phyloP scores from a whole-genome alignment of 2,113 vertebrate genomes.

The Periophthalmodon schlosseri region DNA sequence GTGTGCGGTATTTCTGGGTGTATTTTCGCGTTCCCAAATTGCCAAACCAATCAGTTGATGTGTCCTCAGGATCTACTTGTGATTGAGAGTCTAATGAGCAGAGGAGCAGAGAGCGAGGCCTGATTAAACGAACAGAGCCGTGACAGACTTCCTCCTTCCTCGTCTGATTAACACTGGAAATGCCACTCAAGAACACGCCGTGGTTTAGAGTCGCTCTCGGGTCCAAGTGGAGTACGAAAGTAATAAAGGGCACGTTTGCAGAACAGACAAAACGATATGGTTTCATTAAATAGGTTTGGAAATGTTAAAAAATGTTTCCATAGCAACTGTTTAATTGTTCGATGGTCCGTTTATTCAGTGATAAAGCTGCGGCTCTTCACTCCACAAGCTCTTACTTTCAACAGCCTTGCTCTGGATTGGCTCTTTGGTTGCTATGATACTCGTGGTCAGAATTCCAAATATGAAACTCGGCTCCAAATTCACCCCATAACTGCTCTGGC shows the following conservation, averaged over 20 bases:
- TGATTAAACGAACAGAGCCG: constrained; percentile 41
- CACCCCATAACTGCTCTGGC: no score
- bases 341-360: no score
- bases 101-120: constrained; percentile 36
- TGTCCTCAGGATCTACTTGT: not conserved
- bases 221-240: not conserved
- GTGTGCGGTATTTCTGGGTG: not conserved
- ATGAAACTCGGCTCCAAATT: no score
- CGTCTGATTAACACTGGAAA: constrained; percentile 35
- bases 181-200: constrained; percentile 14
- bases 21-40: not conserved
- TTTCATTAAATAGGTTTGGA: no score
- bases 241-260: not conserved
- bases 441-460: no score
- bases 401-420: no score
- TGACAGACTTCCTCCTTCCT: constrained; percentile 37
- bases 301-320: no score
- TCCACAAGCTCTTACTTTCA: no score
- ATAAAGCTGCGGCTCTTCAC: no score
- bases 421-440: no score
- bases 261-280: not conserved
- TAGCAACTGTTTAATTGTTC: no score
- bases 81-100: constrained; percentile 38
- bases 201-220: not conserved
- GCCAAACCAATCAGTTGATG: not conserved